phyloP scores from a whole-genome alignment of 2,113 vertebrate genomes.

The Xenopus borealis region DNA sequence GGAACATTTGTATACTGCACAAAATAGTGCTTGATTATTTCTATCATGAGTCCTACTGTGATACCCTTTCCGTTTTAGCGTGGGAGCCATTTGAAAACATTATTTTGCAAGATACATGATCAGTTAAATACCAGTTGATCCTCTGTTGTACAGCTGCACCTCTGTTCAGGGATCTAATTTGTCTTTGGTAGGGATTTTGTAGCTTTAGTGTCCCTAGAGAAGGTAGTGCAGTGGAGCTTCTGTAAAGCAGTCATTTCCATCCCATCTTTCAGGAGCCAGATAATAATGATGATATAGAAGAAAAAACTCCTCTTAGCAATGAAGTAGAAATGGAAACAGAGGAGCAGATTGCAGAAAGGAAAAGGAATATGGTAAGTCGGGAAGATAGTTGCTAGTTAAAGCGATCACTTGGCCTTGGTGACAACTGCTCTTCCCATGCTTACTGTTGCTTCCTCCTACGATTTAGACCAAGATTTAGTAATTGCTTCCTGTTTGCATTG shows the following conservation, averaged over 20 bases:
- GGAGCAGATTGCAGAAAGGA: conserved; percentile 98
- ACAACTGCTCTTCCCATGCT: conserved; percentile 59
- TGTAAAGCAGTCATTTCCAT: conserved; percentile 78
- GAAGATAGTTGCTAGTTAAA: conserved; percentile 61
- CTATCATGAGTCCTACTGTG: too few relatives aligned
- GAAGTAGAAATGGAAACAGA: conserved; percentile 99
- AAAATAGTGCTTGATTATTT: too few relatives aligned
- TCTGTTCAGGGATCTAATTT: background rate
- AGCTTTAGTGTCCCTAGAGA: conserved; percentile 52
- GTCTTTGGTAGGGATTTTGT: conserved; percentile 40
- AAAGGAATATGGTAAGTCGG: conserved; percentile 98
- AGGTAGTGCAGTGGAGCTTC: conserved; percentile 55
- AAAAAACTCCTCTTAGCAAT: conserved; percentile 97
- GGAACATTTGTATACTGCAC: too few relatives aligned
- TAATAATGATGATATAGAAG: conserved; percentile 99
- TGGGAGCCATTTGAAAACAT: too few relatives aligned
- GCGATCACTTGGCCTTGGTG: conserved; percentile 52
- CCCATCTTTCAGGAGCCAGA: conserved; percentile 95
- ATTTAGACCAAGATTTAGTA: conserved; percentile 43
- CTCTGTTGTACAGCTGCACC: background rate
- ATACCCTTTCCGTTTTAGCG: too few relatives aligned
- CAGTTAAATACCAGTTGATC: too few relatives aligned
- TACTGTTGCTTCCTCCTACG: conserved; percentile 52
- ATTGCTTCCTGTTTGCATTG: conserved; percentile 47
- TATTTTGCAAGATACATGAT: too few relatives aligned